Percentiles rank a stretch among this genome's conserved stretches.
These are phyloP conservation scores for Drosophila tristis DNA, from an alignment of 1,140 invertebrate genomes.

Conservation along the genomic window DNA sequence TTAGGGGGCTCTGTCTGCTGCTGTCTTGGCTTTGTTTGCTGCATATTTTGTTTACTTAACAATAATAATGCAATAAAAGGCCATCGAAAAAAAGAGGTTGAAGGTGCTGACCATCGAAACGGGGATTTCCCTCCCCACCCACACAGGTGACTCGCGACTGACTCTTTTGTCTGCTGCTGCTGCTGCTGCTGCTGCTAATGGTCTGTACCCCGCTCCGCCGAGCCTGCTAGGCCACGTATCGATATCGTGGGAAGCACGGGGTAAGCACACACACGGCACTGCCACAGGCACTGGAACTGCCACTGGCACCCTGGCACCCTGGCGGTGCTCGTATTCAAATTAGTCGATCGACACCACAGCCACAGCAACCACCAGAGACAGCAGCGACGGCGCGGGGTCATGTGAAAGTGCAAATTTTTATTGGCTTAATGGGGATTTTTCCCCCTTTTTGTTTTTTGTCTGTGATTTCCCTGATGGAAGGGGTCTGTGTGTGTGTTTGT, in stretches of 20 bases:
- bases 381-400: slow-evolving; percentile 49
- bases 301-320: slow-evolving; percentile 1
- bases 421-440: slow-evolving; percentile 64
- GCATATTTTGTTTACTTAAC: slow-evolving; percentile 56
- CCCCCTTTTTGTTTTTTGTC: slow-evolving; percentile 26
- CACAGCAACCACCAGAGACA: slow-evolving; percentile 29
- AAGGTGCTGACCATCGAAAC: slow-evolving; percentile 15
- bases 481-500: slow-evolving; percentile 31
- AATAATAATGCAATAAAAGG: slow-evolving; percentile 75
- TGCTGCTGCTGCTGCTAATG: slow-evolving; percentile 26
- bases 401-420: slow-evolving; percentile 81
- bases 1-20: neutral
- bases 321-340: slow-evolving; percentile 64
- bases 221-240: slow-evolving; percentile 38
- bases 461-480: slow-evolving; percentile 49
- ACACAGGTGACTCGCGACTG: slow-evolving; percentile 25
- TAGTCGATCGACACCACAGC: slow-evolving; percentile 51
- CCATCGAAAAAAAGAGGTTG: slow-evolving; percentile 39
- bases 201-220: neutral
- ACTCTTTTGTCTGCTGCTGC: slow-evolving; percentile 24
- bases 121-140: neutral
- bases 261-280: slow-evolving; percentile 18
- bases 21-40: slow-evolving; percentile 22
- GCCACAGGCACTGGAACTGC: neutral
- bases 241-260: slow-evolving; percentile 72